A percentile compares a stretch with the other conserved stretches of the same genome.
Evolutionary conservation across 2,797 vertebrate genomes (phyloP).

Genomic region (Liparis tanakae): DNA sequence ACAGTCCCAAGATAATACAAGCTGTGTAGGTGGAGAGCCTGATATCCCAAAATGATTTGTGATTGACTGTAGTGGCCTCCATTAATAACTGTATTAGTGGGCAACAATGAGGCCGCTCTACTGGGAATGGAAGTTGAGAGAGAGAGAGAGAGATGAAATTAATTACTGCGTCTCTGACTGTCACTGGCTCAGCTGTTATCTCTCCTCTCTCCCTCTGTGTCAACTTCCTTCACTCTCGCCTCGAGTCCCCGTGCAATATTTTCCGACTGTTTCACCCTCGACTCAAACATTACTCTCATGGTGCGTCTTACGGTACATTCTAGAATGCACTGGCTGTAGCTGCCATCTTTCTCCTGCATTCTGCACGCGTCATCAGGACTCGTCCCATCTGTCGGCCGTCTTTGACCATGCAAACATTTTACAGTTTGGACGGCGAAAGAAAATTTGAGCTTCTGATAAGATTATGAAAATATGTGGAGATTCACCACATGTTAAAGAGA

Average conservation of each 20-base stretch:
- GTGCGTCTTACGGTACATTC: neutral
- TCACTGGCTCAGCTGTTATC: slow-evolving; percentile 69
- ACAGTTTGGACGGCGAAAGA: neutral
- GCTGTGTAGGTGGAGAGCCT: slow-evolving; percentile 53
- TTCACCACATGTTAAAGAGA: neutral
- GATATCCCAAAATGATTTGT: slow-evolving; percentile 56
- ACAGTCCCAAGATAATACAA: slow-evolving; percentile 22
- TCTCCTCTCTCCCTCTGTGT: slow-evolving; percentile 34
- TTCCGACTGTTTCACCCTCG: slow-evolving; percentile 27
- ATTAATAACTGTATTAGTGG: slow-evolving; percentile 78
- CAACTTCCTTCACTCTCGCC: slow-evolving; percentile 35
- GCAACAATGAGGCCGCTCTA: slow-evolving; percentile 73
- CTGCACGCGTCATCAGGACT: neutral
- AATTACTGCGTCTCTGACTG: slow-evolving; percentile 76
- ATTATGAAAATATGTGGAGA: slow-evolving; percentile 10
- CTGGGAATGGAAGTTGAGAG: slow-evolving; percentile 58
- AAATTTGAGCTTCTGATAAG: neutral
- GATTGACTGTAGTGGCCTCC: slow-evolving; percentile 73
- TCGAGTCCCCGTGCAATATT: slow-evolving; percentile 31
- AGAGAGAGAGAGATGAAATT: slow-evolving; percentile 70
- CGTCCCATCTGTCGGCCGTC: neutral
- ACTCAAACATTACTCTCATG: slow-evolving; percentile 14
- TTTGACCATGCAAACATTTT: neutral
- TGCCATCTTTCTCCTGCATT: neutral
- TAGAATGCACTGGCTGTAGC: neutral